These are phyloP conservation scores for Steinernema scapterisci DNA, from an alignment of 2,888 invertebrate species.

Conservation along the genomic window DNA sequence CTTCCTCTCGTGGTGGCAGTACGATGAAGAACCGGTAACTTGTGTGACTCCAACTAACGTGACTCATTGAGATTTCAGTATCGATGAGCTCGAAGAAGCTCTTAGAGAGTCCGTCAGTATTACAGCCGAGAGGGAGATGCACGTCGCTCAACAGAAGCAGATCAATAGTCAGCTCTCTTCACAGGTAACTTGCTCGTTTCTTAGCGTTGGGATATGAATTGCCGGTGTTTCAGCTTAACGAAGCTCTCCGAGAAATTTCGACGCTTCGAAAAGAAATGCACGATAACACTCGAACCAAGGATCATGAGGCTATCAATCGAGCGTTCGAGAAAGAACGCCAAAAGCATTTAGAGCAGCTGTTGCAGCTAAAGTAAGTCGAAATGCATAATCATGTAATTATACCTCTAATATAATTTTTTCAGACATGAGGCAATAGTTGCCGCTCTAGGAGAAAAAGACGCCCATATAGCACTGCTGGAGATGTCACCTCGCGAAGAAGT, in stretches of 20 bases:
- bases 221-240: not conserved
- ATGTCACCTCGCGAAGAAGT: slow-evolving; percentile 74
- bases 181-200: slow-evolving; percentile 43
- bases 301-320: slow-evolving; percentile 74
- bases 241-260: not conserved
- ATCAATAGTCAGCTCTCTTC: slow-evolving; percentile 65
- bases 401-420: slow-evolving; percentile 51
- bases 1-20: not conserved
- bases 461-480: slow-evolving; percentile 82
- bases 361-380: slow-evolving; percentile 82
- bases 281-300: slow-evolving; percentile 70
- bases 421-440: slow-evolving; percentile 84
- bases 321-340: slow-evolving; percentile 75
- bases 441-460: slow-evolving; percentile 85
- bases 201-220: not conserved
- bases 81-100: slow-evolving; percentile 82
- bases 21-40: slow-evolving; percentile 38
- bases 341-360: slow-evolving; percentile 78
- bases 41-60: not conserved
- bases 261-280: slow-evolving; percentile 65
- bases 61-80: slow-evolving; percentile 68
- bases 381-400: not conserved
- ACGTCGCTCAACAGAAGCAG: slow-evolving; percentile 70
- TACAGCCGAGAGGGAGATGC: slow-evolving; percentile 72
- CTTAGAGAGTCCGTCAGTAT: slow-evolving; percentile 78